Percentiles rank a stretch among this genome's conserved stretches.
phyloP scores from a whole-genome alignment of 1,140 invertebrate genomes.

The Steinernema khuongi region DNA sequence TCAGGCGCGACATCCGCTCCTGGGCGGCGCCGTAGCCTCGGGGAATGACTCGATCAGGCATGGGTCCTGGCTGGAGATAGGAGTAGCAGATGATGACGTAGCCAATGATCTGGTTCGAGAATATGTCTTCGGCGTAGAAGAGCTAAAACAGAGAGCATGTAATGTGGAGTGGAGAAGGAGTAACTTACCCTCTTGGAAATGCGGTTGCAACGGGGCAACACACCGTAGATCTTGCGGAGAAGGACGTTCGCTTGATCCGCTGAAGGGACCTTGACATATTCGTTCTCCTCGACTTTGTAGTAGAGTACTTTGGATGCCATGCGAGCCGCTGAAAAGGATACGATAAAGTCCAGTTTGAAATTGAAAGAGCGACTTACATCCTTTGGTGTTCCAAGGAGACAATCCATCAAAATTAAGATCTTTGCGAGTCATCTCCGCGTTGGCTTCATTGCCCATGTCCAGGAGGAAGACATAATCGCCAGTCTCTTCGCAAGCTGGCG shows the following conservation, averaged over 20 bases:
- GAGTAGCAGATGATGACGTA: slow-evolving; percentile 1
- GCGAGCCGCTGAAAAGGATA: not conserved
- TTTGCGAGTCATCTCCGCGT: not conserved
- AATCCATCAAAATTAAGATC: slow-evolving; percentile 4
- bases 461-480: not conserved
- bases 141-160: not conserved
- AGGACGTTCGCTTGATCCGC: not conserved
- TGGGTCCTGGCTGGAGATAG: not conserved
- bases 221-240: slow-evolving; percentile 9
- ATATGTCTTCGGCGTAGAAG: not conserved
- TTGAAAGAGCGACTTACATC: not conserved
- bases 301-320: slow-evolving; percentile 7
- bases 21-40: not conserved
- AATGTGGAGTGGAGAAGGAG: not conserved
- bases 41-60: not conserved
- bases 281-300: slow-evolving; percentile 1
- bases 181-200: slow-evolving; percentile 6
- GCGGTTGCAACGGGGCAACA: not conserved
- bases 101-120: not conserved
- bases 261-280: not conserved
- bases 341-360: not conserved
- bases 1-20: slow-evolving; percentile 1
- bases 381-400: not conserved
- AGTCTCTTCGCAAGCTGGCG: not conserved
- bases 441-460: not conserved